Evolutionary conservation across 2,113 vertebrate genomes (phyloP).

Genomic region (Petrocephalus microphthalmus): DNA sequence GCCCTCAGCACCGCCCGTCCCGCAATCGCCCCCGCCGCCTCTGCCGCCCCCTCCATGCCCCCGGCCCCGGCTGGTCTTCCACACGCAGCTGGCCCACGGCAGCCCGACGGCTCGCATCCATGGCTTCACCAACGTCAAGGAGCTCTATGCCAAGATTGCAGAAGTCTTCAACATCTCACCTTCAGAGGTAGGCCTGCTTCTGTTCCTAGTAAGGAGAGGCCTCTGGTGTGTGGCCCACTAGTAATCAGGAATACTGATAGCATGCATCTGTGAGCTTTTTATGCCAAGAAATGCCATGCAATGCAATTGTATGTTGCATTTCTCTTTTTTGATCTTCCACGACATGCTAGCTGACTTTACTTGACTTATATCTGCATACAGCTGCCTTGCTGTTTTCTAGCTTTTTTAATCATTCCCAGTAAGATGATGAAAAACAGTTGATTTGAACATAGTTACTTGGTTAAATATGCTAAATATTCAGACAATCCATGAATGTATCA

Average conservation of each 20-base stretch:
- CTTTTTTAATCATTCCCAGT: neutral
- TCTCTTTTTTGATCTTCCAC: neutral
- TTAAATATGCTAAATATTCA: neutral
- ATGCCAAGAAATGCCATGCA: neutral
- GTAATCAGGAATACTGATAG: neutral
- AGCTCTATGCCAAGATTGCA: slow-evolving; percentile 91
- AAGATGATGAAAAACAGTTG: neutral
- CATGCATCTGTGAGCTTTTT: neutral
- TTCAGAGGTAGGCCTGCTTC: slow-evolving; percentile 72
- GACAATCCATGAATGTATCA: neutral
- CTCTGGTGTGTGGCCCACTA: neutral
- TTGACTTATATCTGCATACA: neutral
- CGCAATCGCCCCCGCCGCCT: slow-evolving; percentile 42
- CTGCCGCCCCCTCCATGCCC: slow-evolving; percentile 51
- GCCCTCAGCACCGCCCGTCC: slow-evolving; percentile 58
- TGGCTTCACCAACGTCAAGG: slow-evolving; percentile 93
- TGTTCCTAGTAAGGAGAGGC: slow-evolving; percentile 30
- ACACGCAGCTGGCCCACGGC: slow-evolving; percentile 92
- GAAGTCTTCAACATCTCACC: slow-evolving; percentile 90
- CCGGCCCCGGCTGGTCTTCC: slow-evolving; percentile 81
- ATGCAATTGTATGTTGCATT: neutral
- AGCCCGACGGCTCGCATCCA: slow-evolving; percentile 88
- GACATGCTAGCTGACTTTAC: neutral
- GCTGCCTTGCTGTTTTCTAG: neutral
- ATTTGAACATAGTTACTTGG: neutral